Base-by-base conservation (phyloP, 2,113 vertebrate species). In the Strigops habroptila region DNA sequence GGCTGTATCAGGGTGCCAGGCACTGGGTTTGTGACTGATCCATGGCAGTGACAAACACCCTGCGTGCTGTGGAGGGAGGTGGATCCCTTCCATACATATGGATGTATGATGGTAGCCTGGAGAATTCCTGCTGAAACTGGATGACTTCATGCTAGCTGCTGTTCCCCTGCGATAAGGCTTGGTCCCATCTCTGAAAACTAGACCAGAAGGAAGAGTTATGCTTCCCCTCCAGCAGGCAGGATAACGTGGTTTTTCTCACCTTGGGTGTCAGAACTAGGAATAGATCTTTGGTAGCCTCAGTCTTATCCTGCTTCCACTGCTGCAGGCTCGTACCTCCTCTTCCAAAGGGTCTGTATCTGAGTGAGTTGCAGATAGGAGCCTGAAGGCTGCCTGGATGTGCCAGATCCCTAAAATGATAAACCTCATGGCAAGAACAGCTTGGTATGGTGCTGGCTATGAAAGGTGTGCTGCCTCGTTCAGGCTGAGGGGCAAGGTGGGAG, bases 141-240 rank as follows among this genome's bases (percentile, higher is more conserved):
- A 16, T 86, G 76, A 18, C 80, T 88, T 63, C 77, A 67, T 51
- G 13, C 68, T 53, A 10, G 65, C 89, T 91, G 80, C 94, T 91
- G 89, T 86, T 95, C 65, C 74, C 41, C 3, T n/a, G 76, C 2
- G 41, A 86, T 94, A 82, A 86, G 91, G 64, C 59, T 9, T 0
- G 0, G 75, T 53, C 81, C 78, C 49, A 16, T 43, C 53, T 70
- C 81, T 48, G 28, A 30, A 62, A 76, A 62, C 27, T 3, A 91
- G 69, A 57, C 30, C 74, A 89, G 67, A 28, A 91, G 96, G 91
- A 51, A 35, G 57, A 84, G 82, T 95, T 91, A 7, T 21, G 37
- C 81, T 65, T 85, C 68, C 93, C 86, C 57, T 95, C 35, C 80
- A 85, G 91, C 95, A 92, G 82, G 76, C 77, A 81, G 83, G 41